Conservation (phyloP, 2,797 vertebrate genomes). For the Mallotus villosus region DNA sequence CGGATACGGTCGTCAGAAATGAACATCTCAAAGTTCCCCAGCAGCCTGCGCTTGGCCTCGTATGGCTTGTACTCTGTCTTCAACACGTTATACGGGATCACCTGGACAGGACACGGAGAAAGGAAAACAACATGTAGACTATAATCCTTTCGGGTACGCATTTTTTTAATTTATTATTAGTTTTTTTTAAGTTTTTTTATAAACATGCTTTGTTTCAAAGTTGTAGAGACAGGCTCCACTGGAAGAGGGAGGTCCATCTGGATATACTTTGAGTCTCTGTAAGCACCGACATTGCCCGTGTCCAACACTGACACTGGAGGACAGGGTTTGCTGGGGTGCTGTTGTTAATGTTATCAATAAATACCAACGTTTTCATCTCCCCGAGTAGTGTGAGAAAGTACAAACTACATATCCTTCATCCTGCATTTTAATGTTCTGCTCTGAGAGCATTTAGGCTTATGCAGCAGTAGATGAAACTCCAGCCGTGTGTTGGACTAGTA, state of each 20-base stretch:
- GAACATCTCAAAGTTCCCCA: slow-evolving; percentile 87
- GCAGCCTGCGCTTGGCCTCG: slow-evolving; percentile 87
- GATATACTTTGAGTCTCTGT: slow-evolving; percentile 49
- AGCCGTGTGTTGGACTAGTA: slow-evolving; percentile 46
- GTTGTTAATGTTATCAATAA: background rate
- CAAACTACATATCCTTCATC: too few relatives aligned
- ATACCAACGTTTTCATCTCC: background rate
- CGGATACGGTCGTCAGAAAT: slow-evolving; percentile 85
- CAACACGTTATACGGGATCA: slow-evolving; percentile 85
- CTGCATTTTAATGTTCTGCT: background rate
- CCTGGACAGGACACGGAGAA: slow-evolving; percentile 59
- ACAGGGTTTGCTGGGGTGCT: slow-evolving; percentile 49
- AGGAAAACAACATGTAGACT: background rate
- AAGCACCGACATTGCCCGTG: slow-evolving; percentile 39
- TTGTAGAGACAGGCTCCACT: slow-evolving; percentile 53
- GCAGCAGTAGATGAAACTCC: background rate
- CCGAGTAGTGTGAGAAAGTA: background rate
- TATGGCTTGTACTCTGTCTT: slow-evolving; percentile 90
- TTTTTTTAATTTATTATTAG: too few relatives aligned
- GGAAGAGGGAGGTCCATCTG: slow-evolving; percentile 37
- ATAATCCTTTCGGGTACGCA: background rate
- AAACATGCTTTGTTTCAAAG: slow-evolving; percentile 43
- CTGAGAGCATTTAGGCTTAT: background rate
- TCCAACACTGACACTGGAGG: slow-evolving; percentile 35
- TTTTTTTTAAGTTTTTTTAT: background rate